Evolutionary conservation across 2,113 vertebrate genomes (phyloP).

Genomic region (Mungos mungo): DNA sequence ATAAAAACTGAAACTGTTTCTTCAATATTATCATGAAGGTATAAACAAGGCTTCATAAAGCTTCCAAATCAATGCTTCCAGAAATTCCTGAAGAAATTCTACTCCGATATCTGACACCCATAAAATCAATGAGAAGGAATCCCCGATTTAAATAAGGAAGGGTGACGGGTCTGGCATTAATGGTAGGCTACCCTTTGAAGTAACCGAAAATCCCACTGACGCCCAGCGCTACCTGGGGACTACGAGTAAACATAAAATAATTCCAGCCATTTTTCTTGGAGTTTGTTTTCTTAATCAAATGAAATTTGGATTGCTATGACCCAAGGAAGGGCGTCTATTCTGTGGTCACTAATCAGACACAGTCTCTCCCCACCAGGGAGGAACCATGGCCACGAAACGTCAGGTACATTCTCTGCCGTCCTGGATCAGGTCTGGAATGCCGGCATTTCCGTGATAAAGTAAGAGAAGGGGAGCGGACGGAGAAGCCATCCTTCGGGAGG

Average conservation of each 20-base stretch:
- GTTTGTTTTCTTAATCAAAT: not conserved
- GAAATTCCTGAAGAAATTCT: not conserved
- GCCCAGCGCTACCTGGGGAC: not conserved
- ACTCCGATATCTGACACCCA: not conserved
- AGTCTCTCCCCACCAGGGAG: not conserved
- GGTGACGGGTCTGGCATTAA: accelerated
- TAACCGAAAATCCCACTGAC: not conserved
- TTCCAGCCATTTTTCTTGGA: not conserved
- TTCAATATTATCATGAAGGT: not conserved
- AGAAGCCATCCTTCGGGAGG: accelerated
- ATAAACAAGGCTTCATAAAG: not conserved
- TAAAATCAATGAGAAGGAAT: not conserved
- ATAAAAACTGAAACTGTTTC: not conserved
- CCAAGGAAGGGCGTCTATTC: not conserved
- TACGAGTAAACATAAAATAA: not conserved
- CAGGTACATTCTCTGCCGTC: accelerated
- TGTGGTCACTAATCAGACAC: not conserved
- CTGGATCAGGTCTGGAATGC: accelerated
- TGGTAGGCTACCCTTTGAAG: not conserved
- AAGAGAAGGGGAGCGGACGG: accelerated
- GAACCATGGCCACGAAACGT: not conserved
- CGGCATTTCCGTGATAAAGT: accelerated
- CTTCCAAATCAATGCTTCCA: not conserved
- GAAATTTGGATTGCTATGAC: not conserved
- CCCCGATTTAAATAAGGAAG: not conserved